phyloP scores from a whole-genome alignment of 2,797 vertebrate genomes.

The Xyrichtys novacula region DNA sequence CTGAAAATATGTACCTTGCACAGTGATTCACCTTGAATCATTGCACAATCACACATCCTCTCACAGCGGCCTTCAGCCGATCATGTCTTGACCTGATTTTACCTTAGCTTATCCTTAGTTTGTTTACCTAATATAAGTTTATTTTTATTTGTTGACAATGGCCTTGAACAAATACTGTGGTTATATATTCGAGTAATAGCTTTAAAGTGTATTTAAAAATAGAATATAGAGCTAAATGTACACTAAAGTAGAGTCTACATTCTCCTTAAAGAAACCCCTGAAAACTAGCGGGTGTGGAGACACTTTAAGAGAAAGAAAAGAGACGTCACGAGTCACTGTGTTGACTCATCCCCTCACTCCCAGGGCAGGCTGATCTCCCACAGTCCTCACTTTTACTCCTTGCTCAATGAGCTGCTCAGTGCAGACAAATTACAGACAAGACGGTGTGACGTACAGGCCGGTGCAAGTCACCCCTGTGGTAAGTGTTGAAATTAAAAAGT shows the following conservation, averaged over 20 bases:
- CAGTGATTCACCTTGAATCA: constrained; percentile 1
- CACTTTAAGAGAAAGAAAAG: constrained; percentile 29
- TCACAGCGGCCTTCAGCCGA: not conserved
- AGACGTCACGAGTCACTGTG: constrained; percentile 28
- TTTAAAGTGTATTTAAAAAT: not conserved
- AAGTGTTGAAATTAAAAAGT: not conserved
- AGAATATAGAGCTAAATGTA: not conserved
- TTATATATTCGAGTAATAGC: no score
- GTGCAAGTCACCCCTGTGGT: constrained; percentile 1
- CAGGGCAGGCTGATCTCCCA: constrained; percentile 54
- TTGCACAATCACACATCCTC: not conserved
- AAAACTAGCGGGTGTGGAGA: constrained; percentile 22
- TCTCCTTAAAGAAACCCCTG: constrained; percentile 17
- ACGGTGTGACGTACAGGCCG: constrained; percentile 1
- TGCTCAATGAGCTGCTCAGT: constrained; percentile 14
- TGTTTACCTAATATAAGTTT: no score
- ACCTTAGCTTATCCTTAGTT: not conserved
- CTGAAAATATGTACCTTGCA: not conserved
- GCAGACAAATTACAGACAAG: constrained; percentile 31
- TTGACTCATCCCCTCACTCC: constrained; percentile 49
- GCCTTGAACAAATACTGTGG: no score
- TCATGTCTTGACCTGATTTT: not conserved
- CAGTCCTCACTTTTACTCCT: constrained; percentile 13
- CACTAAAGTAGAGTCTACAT: not conserved
- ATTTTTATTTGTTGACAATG: no score